These are phyloP conservation scores for Synergus laeviventris DNA, from an alignment of 2,888 invertebrate species.

Conservation along the genomic window DNA sequence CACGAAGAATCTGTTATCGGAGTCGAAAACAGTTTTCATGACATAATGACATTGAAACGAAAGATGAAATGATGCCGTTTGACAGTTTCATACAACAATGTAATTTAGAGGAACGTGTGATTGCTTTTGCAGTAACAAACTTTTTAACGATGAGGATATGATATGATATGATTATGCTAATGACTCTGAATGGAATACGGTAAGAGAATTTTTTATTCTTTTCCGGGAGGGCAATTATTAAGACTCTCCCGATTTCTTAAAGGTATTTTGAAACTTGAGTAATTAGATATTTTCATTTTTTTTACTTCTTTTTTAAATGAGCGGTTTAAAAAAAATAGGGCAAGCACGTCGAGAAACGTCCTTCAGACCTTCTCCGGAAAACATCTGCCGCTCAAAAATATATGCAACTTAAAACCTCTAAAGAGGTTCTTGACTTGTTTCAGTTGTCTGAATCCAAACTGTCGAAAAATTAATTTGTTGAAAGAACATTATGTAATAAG, in stretches of 20 bases:
- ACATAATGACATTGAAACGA: conserved; percentile 14
- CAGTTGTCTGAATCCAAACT: neutral
- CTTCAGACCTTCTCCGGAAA: conserved; percentile 21
- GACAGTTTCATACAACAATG: conserved; percentile 20
- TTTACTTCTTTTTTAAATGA: neutral
- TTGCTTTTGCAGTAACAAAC: conserved; percentile 25
- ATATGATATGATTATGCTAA: conserved; percentile 54
- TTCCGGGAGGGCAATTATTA: conserved; percentile 33
- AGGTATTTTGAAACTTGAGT: conserved; percentile 3
- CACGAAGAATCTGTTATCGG: conserved; percentile 15
- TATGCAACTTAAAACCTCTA: neutral
- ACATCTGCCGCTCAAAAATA: conserved; percentile 10
- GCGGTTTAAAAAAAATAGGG: neutral
- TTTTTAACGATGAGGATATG: conserved; percentile 46
- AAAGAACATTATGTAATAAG: neutral
- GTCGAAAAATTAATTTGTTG: neutral
- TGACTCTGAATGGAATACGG: conserved; percentile 55
- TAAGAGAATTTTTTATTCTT: conserved; percentile 64
- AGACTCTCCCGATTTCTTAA: neutral
- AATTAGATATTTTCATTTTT: neutral
- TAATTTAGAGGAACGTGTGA: conserved; percentile 21
- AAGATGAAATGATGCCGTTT: conserved; percentile 16
- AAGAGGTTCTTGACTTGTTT: conserved; percentile 32
- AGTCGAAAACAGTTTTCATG: neutral
- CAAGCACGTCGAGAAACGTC: conserved; percentile 33